Evolutionary conservation across 2,797 vertebrate species (phyloP).

Genomic region (Sebastes cheni): DNA sequence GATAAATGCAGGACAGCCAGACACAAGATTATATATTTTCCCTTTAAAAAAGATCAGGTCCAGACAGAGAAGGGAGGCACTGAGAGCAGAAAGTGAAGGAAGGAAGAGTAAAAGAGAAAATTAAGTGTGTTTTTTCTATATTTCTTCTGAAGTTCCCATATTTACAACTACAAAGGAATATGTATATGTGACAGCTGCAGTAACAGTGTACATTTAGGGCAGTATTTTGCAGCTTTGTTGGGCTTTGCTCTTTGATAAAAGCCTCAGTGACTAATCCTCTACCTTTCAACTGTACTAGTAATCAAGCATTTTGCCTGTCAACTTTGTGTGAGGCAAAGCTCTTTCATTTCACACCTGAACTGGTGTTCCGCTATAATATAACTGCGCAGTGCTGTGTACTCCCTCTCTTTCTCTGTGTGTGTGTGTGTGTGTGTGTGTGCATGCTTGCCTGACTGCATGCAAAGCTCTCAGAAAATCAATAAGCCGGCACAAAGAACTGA

Average conservation of each 20-base stretch:
- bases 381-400: slow-evolving; percentile 11
- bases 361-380: slow-evolving; percentile 31
- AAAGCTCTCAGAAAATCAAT: slow-evolving; percentile 49
- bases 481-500: slow-evolving; percentile 13
- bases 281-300: slow-evolving; percentile 34
- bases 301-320: slow-evolving; percentile 58
- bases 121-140: not conserved
- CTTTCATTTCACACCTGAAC: slow-evolving; percentile 61
- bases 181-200: slow-evolving; percentile 9
- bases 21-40: not conserved
- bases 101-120: not conserved
- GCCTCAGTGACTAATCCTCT: slow-evolving; percentile 44
- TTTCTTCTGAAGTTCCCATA: not conserved
- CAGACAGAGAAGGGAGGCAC: not conserved
- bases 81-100: not conserved
- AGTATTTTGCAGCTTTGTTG: slow-evolving; percentile 29
- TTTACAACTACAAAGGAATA: not conserved
- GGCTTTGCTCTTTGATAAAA: slow-evolving; percentile 31
- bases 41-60: not conserved
- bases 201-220: not conserved
- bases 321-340: slow-evolving; percentile 40
- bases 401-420: not conserved
- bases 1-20: not conserved
- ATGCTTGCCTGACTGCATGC: slow-evolving; percentile 16
- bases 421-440: not conserved